phyloP scores from a whole-genome alignment of 2,888 invertebrate genomes.

The Syritta pipiens region DNA sequence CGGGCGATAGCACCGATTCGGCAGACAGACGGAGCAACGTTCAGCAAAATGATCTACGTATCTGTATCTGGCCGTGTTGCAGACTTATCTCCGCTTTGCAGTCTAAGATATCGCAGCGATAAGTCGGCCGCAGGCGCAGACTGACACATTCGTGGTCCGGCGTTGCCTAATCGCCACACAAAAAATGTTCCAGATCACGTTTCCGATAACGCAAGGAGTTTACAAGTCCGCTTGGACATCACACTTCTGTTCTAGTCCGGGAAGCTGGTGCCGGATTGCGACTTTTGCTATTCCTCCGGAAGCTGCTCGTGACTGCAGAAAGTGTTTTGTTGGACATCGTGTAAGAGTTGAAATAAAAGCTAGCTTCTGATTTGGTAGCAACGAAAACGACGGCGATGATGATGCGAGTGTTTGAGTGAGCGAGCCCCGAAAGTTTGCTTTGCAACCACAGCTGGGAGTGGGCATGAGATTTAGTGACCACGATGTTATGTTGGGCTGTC shows the following conservation, averaged over 20 bases:
- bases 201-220: slow-evolving; percentile 46
- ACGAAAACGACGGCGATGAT: too few species aligned
- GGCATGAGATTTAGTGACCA: slow-evolving; percentile 15
- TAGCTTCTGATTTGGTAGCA: slow-evolving; percentile 50
- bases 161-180: slow-evolving; percentile 60
- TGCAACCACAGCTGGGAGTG: slow-evolving; percentile 26
- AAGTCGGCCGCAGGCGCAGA: slow-evolving; percentile 33
- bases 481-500: slow-evolving; percentile 24
- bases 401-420: too few species aligned
- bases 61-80: slow-evolving; percentile 53
- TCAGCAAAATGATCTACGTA: slow-evolving; percentile 54
- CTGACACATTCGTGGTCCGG: slow-evolving; percentile 38
- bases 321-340: slow-evolving; percentile 59
- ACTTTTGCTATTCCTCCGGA: slow-evolving; percentile 31
- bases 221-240: slow-evolving; percentile 46
- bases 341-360: slow-evolving; percentile 27
- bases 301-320: slow-evolving; percentile 46
- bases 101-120: slow-evolving; percentile 47
- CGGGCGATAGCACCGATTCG: slow-evolving; percentile 24
- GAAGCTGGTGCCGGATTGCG: neutral
- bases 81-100: slow-evolving; percentile 61
- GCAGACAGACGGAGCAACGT: slow-evolving; percentile 14
- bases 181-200: slow-evolving; percentile 47
- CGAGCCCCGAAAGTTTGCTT: neutral
- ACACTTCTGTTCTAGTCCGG: slow-evolving; percentile 32